Percentiles rank a stretch among this genome's conserved stretches.
Evolutionary conservation across 2,888 invertebrate genomes (phyloP).

Genomic region (Parasteatoda lunata): DNA sequence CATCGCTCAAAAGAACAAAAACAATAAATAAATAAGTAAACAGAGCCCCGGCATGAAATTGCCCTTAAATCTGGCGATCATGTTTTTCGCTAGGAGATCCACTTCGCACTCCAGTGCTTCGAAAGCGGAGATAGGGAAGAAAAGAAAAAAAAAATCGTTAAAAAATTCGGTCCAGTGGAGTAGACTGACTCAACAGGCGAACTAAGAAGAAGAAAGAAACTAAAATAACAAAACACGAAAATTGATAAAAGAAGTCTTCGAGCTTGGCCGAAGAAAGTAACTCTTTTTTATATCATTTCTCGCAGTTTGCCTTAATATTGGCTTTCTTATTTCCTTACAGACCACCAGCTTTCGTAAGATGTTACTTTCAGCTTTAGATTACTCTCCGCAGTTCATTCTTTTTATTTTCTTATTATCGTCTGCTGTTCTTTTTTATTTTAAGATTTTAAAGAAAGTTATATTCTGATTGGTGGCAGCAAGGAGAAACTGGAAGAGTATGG

Average conservation of each 20-base stretch:
- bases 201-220: slow-evolving; percentile 2
- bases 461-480: background rate
- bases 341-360: slow-evolving; percentile 42
- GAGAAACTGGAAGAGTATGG: background rate
- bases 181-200: slow-evolving; percentile 54
- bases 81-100: slow-evolving; percentile 46
- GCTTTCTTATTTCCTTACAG: slow-evolving; percentile 56
- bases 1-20: slow-evolving; percentile 19
- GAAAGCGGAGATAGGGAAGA: slow-evolving; percentile 17
- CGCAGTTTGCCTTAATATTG: slow-evolving; percentile 53
- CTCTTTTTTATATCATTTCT: slow-evolving; percentile 30
- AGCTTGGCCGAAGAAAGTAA: slow-evolving; percentile 40
- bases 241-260: slow-evolving; percentile 61
- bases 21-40: slow-evolving; percentile 36
- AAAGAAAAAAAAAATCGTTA: slow-evolving; percentile 1
- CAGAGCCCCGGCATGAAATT: slow-evolving; percentile 31
- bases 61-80: slow-evolving; percentile 53
- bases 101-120: slow-evolving; percentile 45
- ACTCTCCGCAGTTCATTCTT: slow-evolving; percentile 36
- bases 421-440: background rate
- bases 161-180: slow-evolving; percentile 11
- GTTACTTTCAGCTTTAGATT: slow-evolving; percentile 33
- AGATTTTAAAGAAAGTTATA: background rate
- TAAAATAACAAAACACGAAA: slow-evolving; percentile 22
- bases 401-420: slow-evolving; percentile 9